phyloP scores from a whole-genome alignment of 2,888 invertebrate genomes.

The Caenorhabditis uteleia region DNA sequence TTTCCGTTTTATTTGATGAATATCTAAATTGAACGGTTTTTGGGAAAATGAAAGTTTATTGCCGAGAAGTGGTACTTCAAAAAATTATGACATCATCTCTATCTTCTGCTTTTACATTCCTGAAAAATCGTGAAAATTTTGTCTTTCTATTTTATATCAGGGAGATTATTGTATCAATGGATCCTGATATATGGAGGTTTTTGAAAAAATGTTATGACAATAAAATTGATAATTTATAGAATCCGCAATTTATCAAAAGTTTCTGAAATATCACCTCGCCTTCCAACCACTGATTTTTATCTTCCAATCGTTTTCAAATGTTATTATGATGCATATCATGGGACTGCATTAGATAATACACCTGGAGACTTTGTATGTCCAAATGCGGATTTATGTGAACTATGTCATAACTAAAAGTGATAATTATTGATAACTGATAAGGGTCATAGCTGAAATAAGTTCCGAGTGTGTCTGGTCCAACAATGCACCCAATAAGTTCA shows the following conservation, averaged over 20 bases:
- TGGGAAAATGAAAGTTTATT: no score
- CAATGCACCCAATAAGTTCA: constrained; percentile 29
- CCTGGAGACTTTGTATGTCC: constrained; percentile 9
- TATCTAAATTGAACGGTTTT: no score
- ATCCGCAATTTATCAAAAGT: no score
- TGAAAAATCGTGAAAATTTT: no score
- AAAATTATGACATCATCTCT: constrained; percentile 25
- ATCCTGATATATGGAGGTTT: constrained; percentile 9
- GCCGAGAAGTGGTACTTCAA: no score
- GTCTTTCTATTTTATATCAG: no score
- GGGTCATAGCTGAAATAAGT: constrained; percentile 19
- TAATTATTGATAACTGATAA: no score
- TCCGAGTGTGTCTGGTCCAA: constrained; percentile 11
- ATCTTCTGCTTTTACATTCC: no score
- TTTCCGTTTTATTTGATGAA: no score
- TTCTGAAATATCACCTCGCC: neutral
- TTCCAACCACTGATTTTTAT: constrained; percentile 17
- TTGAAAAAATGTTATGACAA: neutral
- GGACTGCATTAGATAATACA: constrained; percentile 4
- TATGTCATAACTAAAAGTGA: no score
- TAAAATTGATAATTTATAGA: no score
- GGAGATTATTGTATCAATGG: constrained; percentile 9
- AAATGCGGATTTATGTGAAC: constrained; percentile 27
- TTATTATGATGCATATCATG: constrained; percentile 20
- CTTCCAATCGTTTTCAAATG: constrained; percentile 25